Conservation (phyloP, 2,113 vertebrate genomes). For the Ochotona princeps region DNA sequence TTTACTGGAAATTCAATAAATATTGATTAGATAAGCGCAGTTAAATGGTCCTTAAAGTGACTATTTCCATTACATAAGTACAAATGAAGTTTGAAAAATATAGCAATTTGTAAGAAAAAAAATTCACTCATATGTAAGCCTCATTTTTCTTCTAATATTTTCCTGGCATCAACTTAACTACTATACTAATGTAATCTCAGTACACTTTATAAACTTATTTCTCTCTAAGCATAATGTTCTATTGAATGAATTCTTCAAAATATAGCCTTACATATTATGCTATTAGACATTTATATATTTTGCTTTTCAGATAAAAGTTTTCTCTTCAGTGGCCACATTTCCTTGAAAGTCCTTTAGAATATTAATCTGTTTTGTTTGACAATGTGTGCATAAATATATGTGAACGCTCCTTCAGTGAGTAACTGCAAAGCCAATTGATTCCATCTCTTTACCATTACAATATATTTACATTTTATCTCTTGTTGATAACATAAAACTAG, state of each 20-base stretch:
- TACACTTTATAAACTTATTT: background rate
- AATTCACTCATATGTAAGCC: background rate
- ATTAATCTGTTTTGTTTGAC: background rate
- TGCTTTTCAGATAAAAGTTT: background rate
- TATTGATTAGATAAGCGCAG: background rate
- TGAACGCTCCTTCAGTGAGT: background rate
- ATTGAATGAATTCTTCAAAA: background rate
- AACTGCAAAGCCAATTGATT: background rate
- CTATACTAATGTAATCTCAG: background rate
- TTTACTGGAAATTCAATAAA: background rate
- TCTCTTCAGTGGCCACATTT: background rate
- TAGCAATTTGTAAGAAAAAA: background rate
- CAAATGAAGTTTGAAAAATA: constrained; percentile 22
- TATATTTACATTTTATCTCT: background rate
- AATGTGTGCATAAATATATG: background rate
- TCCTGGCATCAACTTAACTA: constrained; percentile 10
- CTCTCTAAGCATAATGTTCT: background rate
- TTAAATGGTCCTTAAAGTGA: background rate
- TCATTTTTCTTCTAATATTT: background rate
- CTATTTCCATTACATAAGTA: background rate
- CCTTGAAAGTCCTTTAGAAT: background rate
- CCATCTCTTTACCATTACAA: background rate
- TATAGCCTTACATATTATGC: background rate
- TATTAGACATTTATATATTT: background rate
- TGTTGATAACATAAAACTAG: background rate